Conservation (phyloP, 1,140 invertebrate species). For the Vanessa tameamea region DNA sequence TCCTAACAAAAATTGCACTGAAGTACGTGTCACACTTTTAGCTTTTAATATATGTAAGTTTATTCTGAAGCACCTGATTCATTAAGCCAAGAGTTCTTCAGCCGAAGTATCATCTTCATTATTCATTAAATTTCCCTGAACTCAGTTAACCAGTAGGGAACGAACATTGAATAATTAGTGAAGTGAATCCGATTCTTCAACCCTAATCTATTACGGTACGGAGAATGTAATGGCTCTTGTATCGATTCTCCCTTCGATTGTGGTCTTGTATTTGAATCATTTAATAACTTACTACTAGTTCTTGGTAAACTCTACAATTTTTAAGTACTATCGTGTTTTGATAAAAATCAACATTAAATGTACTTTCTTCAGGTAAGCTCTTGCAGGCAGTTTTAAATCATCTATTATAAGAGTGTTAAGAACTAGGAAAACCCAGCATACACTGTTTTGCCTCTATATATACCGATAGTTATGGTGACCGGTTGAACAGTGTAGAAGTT, state of each 20-base stretch:
- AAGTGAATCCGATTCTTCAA: slow-evolving; percentile 2
- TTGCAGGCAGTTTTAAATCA: no score
- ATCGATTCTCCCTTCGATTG: background rate
- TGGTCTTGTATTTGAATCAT: background rate
- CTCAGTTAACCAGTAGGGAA: background rate
- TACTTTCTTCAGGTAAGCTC: no score
- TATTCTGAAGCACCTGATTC: background rate
- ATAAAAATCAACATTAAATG: no score
- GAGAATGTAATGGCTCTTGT: background rate
- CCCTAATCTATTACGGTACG: background rate
- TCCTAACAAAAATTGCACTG: no score
- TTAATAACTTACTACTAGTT: background rate
- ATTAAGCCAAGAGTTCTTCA: slow-evolving; percentile 14
- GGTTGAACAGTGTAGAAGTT: no score
- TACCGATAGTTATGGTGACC: no score
- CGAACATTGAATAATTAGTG: slow-evolving; percentile 18
- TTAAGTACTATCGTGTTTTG: background rate
- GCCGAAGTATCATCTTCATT: slow-evolving; percentile 15
- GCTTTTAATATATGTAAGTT: slow-evolving; percentile 7
- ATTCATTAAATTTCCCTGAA: slow-evolving; percentile 18
- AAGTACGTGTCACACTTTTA: background rate
- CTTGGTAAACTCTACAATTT: background rate
- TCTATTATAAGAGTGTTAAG: no score
- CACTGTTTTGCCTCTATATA: background rate
- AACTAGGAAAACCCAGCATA: background rate